Evolutionary conservation across 2,113 vertebrate genomes (phyloP), one percentile per base, ranked within the genome.

Genomic region (Steatornis caripensis): DNA sequence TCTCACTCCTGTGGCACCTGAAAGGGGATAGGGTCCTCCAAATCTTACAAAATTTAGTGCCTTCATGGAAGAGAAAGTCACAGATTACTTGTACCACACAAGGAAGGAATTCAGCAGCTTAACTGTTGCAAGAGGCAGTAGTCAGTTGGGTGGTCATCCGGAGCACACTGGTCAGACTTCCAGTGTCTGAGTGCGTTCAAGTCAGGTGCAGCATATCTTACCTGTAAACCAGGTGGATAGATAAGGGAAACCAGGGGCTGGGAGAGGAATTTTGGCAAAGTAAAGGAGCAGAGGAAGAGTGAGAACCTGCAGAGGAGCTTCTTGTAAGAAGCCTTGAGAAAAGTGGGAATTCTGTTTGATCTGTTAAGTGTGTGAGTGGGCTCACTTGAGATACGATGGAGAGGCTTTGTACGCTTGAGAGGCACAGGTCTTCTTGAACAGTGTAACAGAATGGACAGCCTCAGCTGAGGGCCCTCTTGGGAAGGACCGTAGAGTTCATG

Each of bases 61-160:
- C 19, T 10, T 75, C 5, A 2, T 32, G 68, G 80, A 80, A 74
- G 6, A 49, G 19, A 45, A 84, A 51, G 20, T 45, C 37, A 74
- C 48, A 51, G 36, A 11, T 68, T 51, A 45, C 15, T 72, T n/a
- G 15, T 41, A 64, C 29, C 10, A 26, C 34, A 9, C 23, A 15
- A n/a, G 21, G 43, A 68, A 51, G 55, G 34, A 43, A 49, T 21
- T 49, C 29, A 39, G 46, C 60, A n/a, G 48, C 22, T 75, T 48
- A 32, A 37, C 22, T 45, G 8, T 37, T 76, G 32, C 16, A 39
- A 43, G 49, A 39, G 55, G 41, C n/a, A 29, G 36, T 14, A 37
- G 41, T 55, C 14, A 15, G 32, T 14, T 29, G n/a, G 6, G 30
- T 1, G 1, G 41, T 61, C 41, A 30, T 26, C 46, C 0, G 0